A percentile compares a stretch with the other conserved stretches of the same genome.
These are phyloP conservation scores for Anthophora plumipes DNA, from an alignment of 2,888 invertebrate species.

Conservation along the genomic window DNA sequence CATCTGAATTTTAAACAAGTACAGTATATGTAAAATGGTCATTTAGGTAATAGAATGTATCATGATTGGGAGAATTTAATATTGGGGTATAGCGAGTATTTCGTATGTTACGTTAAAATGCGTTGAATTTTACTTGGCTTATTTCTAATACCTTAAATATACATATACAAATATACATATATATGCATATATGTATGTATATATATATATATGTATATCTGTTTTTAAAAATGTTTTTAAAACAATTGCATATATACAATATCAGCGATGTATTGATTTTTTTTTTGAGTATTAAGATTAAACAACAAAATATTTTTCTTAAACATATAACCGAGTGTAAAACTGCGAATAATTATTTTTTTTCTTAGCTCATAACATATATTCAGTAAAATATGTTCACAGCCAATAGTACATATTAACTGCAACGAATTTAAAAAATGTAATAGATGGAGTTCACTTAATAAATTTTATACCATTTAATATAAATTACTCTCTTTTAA, in stretches of 20 bases:
- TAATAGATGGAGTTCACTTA: slow-evolving; percentile 21
- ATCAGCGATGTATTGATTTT: slow-evolving; percentile 52
- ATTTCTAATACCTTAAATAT: slow-evolving; percentile 59
- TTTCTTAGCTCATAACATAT: slow-evolving; percentile 44
- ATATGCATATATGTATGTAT: slow-evolving; percentile 36
- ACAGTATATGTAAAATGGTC: slow-evolving; percentile 41
- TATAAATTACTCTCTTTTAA: slow-evolving; percentile 36
- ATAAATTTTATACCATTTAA: slow-evolving; percentile 29
- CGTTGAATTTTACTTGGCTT: slow-evolving; percentile 51
- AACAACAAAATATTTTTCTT: slow-evolving; percentile 54
- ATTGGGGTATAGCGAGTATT: slow-evolving; percentile 34
- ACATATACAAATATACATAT: too few relatives aligned
- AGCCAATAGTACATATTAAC: slow-evolving; percentile 58
- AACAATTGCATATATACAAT: slow-evolving; percentile 73
- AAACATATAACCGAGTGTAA: slow-evolving; percentile 39
- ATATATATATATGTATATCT: slow-evolving; percentile 44
- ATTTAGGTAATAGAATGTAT: slow-evolving; percentile 47
- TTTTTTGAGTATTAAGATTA: slow-evolving; percentile 37
- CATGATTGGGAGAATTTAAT: slow-evolving; percentile 43
- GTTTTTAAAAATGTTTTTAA: slow-evolving; percentile 66
- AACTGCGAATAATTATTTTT: slow-evolving; percentile 48
- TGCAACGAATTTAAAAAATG: slow-evolving; percentile 45
- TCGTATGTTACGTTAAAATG: slow-evolving; percentile 24
- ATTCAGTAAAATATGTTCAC: slow-evolving; percentile 55
- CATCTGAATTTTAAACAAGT: slow-evolving; percentile 50